phyloP scores from a whole-genome alignment of 2,797 vertebrate species.

The Sebastes jordani region DNA sequence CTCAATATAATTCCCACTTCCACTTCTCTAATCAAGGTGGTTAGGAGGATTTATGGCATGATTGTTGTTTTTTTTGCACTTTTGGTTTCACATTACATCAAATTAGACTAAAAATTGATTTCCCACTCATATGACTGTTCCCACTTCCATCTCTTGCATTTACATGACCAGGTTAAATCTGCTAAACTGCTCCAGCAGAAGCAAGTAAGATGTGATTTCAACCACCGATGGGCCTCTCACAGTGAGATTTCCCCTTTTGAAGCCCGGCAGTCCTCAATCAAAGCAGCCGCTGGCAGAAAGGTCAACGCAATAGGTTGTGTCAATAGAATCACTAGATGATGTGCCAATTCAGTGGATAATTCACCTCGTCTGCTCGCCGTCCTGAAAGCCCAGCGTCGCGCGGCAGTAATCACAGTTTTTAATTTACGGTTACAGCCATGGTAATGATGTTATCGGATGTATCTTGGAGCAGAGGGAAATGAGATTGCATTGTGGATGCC shows the following conservation, averaged over 20 bases:
- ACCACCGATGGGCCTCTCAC: neutral
- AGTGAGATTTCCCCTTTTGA: constrained; percentile 15
- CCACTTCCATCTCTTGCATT: neutral
- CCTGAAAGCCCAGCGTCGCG: neutral
- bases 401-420: constrained; percentile 19
- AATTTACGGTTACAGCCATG: constrained; percentile 8
- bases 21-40: neutral
- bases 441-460: constrained; percentile 37
- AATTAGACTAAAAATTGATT: neutral
- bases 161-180: neutral
- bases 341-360: constrained; percentile 15
- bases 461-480: constrained; percentile 39
- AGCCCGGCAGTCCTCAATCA: constrained; percentile 11
- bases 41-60: too few relatives aligned
- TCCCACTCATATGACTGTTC: neutral
- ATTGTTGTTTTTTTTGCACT: too few relatives aligned
- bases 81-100: too few relatives aligned
- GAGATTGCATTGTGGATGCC: constrained; percentile 24
- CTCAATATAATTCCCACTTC: neutral
- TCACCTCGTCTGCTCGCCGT: neutral
- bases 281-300: constrained; percentile 26
- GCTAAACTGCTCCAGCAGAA: neutral
- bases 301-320: neutral
- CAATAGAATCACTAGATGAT: constrained; percentile 15
- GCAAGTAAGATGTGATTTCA: neutral